A percentile compares a stretch with the other conserved stretches of the same genome.
phyloP scores from a whole-genome alignment of 2,797 vertebrate genomes.

The Melanotaenia nigrans region DNA sequence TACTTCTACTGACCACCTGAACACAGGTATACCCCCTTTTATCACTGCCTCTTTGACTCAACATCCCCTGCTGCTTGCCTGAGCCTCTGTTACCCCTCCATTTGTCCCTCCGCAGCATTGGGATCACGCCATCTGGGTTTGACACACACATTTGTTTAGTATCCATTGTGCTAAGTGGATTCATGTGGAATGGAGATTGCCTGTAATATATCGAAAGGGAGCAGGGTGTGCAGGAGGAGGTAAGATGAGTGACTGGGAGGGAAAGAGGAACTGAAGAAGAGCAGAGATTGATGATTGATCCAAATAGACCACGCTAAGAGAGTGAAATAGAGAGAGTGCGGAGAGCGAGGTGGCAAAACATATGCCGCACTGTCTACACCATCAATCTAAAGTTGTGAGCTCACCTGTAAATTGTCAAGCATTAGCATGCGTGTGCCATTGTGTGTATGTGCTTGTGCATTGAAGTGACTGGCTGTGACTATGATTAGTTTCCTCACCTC shows the following conservation, averaged over 20 bases:
- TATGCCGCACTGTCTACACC: conserved; percentile 71
- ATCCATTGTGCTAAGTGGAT: conserved; percentile 67
- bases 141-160: conserved; percentile 71
- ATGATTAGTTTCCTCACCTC: conserved; percentile 72
- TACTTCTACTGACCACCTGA: conserved; percentile 15
- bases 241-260: conserved; percentile 14
- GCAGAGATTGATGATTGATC: conserved; percentile 72
- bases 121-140: conserved; percentile 61
- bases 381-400: conserved; percentile 78
- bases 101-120: conserved; percentile 31
- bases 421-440: conserved; percentile 45
- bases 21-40: neutral
- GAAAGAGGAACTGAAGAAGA: conserved; percentile 29
- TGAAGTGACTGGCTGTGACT: conserved; percentile 50
- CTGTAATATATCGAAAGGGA: conserved; percentile 57
- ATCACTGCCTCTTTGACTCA: conserved; percentile 5
- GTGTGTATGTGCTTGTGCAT: conserved; percentile 25
- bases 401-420: conserved; percentile 74
- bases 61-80: conserved; percentile 7
- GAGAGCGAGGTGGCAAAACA: conserved; percentile 67
- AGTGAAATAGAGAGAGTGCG: conserved; percentile 48
- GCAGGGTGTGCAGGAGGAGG: conserved; percentile 30
- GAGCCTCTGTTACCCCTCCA: conserved; percentile 24
- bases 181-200: conserved; percentile 67
- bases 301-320: conserved; percentile 61